Evolutionary conservation across 2,888 invertebrate species (phyloP), one percentile per base, ranked within the genome.

Genomic region (Aelia acuminata): DNA sequence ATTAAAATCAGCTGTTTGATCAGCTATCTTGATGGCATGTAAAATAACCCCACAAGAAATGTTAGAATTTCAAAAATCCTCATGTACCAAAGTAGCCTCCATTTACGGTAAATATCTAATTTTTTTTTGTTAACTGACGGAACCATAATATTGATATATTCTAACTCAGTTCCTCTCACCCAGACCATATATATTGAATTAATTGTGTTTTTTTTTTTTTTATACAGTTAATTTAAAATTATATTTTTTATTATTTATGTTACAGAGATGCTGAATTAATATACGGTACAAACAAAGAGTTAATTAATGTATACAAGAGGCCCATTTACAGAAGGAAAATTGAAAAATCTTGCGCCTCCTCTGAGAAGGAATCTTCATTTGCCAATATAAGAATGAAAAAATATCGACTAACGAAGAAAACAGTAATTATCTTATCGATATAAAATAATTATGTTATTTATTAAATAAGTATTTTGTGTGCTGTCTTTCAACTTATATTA

Each of bases 191-290:
- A n/a, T n/a, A 8, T 53, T n/a, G 11, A 53, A 53, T 10, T 57
- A 15, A 57, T 57, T 57, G 35, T 18, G 18, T 5, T 20, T 31
- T 70, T 70, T 70, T 5, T 35, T 5, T n/a, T n/a, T n/a, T n/a
- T n/a, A n/a, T n/a, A n/a, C 35, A 35, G 10, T 47, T 80, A 3
- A 80, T 43, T 3, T 80, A n/a, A 39, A 39, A 22, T 39, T 2
- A 22, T 26, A 13, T 48, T 47, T 70, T 48, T n/a, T 57, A 39
- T 75, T 48, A 35, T 43, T n/a, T 35, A 53, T n/a, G 43, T 88
- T 70, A n/a, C 48, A 89, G 89, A 39, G 89, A 89, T 88, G 89
- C 89, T 84, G 85, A 88, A 80, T 43, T 88, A n/a, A 84, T 89
- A 50, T 89, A 89, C 49, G 88, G 88, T 26, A 84, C 84, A 22